Base-by-base conservation (phyloP, 1,140 invertebrate genomes). In the Akabosia matsudoensis region DNA sequence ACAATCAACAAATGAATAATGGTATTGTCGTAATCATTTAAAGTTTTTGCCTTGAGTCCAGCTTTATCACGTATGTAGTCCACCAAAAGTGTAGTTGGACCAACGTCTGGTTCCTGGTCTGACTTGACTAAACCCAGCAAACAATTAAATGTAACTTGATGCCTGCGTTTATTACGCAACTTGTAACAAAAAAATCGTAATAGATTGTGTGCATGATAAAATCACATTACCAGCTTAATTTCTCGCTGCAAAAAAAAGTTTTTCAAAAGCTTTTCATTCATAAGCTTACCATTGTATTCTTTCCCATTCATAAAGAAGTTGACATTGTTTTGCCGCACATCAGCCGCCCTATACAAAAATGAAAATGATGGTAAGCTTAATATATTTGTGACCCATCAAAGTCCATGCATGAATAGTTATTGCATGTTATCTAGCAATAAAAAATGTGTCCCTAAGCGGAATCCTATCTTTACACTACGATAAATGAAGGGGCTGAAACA, bases 41-140 rank as follows among this genome's bases (percentile, higher is more conserved):
- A 18, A 45, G 18, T 95, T 0, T 92, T 94, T 10, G 92, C 93
- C 34, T 87, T 90, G 0, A 93, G 85, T 52, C 90, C 86, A 0
- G 89, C 89, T 80, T 89, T 83, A 30, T 90, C 87, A 1, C 92
- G 85, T 64, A 93, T 89, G 77, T 88, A 93, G n/a, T 88, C 87
- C 74, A 92, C 92, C 1, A 93, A 83, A 22, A 73, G 45, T 0
- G 77, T 74, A 2, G 76, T 34, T 0, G 79, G 77, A 3, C 77
- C 74, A 28, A 79, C 24, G 18, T 70, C 34, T 37, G 70, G 37
- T 0, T 70, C 45, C 0, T 30, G 10, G n/a, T 78, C 74, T 1
- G 74, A 45, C 16, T 73, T 79, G 31, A 76, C 75, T 70, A 67
- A 18, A 26, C 56, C 18, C 37, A 45, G 18, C 18, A 45, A 45